Conservation (phyloP, 2,888 invertebrate species). For the Spilarctia lutea region DNA sequence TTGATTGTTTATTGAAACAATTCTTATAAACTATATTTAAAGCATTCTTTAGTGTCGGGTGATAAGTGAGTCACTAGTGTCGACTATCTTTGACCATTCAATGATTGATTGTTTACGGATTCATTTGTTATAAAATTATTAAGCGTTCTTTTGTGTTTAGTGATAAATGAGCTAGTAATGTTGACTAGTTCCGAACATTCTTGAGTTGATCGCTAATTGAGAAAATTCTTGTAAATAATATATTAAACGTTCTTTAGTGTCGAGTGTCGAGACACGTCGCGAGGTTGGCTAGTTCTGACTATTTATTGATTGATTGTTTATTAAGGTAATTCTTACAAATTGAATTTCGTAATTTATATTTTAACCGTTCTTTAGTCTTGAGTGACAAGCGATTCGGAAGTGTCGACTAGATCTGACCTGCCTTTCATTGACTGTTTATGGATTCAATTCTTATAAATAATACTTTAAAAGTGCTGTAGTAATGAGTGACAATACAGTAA, state of each 20-base stretch:
- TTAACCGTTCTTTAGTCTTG: not conserved
- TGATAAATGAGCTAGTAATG: not conserved
- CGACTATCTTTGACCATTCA: not conserved
- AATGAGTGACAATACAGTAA: not conserved
- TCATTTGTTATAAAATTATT: not conserved
- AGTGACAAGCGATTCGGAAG: not conserved
- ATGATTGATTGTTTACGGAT: not conserved
- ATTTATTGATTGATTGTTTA: not conserved
- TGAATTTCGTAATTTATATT: not conserved
- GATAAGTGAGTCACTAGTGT: not conserved
- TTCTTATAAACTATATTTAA: not conserved
- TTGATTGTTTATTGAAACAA: too few species aligned
- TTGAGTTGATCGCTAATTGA: not conserved
- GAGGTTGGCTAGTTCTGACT: not conserved
- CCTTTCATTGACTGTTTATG: too few species aligned
- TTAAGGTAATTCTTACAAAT: not conserved
- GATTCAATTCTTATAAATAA: too few species aligned
- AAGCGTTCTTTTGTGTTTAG: not conserved
- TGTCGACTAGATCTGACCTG: not conserved
- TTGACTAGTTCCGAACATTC: not conserved
- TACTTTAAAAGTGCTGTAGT: too few species aligned
- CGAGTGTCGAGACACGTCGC: too few species aligned
- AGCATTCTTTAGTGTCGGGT: not conserved
- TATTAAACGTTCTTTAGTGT: too few species aligned
- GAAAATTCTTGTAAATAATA: not conserved